Base-by-base conservation (phyloP, 2,797 vertebrate genomes). In the Taeniopygia guttata region DNA sequence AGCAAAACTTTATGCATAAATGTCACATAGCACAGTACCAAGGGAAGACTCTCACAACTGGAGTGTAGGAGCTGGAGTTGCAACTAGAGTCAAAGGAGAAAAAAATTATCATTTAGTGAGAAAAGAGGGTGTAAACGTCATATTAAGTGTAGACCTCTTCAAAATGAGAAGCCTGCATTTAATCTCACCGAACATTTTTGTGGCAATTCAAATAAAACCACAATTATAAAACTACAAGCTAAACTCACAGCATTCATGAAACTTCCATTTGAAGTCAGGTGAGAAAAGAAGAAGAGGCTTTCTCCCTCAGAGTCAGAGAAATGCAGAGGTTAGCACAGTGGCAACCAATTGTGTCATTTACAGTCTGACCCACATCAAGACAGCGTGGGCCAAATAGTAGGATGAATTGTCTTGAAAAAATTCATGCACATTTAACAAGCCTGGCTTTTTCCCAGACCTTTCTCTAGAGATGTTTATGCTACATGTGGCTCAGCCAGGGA, bases 161-260 rank as follows among this genome's bases (percentile, higher is more conserved):
- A 95, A 96, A 96, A 95, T 88, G 12, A 95, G 34, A 96, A 84
- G 29, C 1, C n/a, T 49, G 51, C 2, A 1, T 96, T 96, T 96
- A 90, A 88, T 96, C 80, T 90, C 94, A 95, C 91, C 77, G 91
- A 95, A 60, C 67, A 55, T 84, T 96, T 94, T 94, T 95, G 91
- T 0, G 51, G 91, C 51, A 91, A 88, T 94, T 95, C 77, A 96
- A 94, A 95, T 94, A 88, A 96, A 96, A 94, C 93, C 94, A 95
- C 95, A 94, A 63, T 86, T 93, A 86, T 45, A 91, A 90, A 96
- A 90, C 77, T 87, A 40, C 1, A 0, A 34, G 8, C 46, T 78
- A 66, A 84, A 95, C 91, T 73, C 36, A 36, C 59, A 75, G 36
- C 11, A 4, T 91, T 91, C 55, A 23, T 93, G 66, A 84, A 84